Evolutionary conservation across 2,797 vertebrate genomes (phyloP).

Genomic region (Thripadectes ignobilis): DNA sequence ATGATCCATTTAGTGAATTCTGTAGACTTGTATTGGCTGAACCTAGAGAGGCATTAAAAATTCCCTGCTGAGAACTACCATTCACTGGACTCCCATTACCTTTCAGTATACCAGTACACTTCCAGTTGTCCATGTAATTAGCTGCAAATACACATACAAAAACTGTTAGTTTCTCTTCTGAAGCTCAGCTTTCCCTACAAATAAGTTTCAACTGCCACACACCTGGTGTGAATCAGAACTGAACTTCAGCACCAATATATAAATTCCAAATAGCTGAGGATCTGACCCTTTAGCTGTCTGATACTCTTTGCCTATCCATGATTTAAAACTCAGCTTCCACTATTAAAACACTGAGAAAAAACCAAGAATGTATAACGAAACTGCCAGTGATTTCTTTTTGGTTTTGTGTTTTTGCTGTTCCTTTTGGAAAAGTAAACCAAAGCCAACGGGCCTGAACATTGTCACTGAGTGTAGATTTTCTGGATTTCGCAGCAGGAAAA

Average conservation of each 20-base stretch:
- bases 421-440: not conserved
- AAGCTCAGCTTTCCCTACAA: not conserved
- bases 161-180: not conserved
- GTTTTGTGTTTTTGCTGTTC: not conserved
- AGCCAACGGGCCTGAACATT: not conserved
- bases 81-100: constrained; percentile 95
- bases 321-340: not conserved
- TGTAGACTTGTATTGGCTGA: constrained; percentile 86
- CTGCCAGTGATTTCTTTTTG: fast-evolving
- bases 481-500: not conserved
- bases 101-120: constrained; percentile 96
- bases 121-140: constrained; percentile 99
- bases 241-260: not conserved
- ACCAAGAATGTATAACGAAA: not conserved
- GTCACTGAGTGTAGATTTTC: not conserved
- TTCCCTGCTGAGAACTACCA: constrained; percentile 87
- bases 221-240: not conserved
- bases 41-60: constrained; percentile 85
- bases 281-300: not conserved
- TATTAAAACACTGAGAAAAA: not conserved
- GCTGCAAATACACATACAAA: constrained; percentile 76
- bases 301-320: not conserved
- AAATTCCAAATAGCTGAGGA: not conserved
- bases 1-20: constrained; percentile 88
- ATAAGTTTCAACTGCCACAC: not conserved